These are phyloP conservation scores for Decapterus maruadsi DNA, from an alignment of 2,797 vertebrate genomes.

Conservation along the genomic window DNA sequence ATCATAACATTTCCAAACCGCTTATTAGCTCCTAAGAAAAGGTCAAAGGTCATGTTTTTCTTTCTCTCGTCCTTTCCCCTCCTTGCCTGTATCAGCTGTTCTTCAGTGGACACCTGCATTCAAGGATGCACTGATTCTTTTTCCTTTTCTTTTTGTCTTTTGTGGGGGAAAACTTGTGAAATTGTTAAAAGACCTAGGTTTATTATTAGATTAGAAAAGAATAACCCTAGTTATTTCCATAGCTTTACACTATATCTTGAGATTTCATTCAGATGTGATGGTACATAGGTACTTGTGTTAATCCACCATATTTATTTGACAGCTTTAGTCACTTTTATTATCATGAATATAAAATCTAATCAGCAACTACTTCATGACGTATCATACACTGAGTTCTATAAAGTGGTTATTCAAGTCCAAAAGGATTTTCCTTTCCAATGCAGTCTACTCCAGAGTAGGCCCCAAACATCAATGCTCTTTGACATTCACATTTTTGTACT, in stretches of 20 bases:
- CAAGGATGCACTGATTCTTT: neutral
- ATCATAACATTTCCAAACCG: conserved; percentile 64
- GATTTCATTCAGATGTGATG: neutral
- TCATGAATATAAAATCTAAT: neutral
- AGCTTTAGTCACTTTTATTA: no score
- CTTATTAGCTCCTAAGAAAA: conserved; percentile 21
- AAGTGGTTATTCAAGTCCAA: neutral
- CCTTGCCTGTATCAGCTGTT: neutral
- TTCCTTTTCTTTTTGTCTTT: neutral
- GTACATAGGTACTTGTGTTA: neutral
- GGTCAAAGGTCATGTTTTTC: conserved; percentile 47
- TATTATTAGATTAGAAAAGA: neutral
- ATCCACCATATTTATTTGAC: no score
- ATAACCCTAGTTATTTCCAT: neutral
- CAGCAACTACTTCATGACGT: neutral
- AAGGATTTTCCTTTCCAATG: neutral
- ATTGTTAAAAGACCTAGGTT: neutral
- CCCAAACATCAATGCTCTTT: neutral
- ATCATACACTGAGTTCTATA: neutral
- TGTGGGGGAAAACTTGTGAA: neutral
- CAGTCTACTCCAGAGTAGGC: conserved; percentile 3
- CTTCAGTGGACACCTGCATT: neutral
- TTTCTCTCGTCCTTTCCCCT: neutral
- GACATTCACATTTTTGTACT: conserved; percentile 11
- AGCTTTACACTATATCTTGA: neutral